Evolutionary conservation across 2,797 vertebrate genomes (phyloP).

Genomic region (Karalla daura): DNA sequence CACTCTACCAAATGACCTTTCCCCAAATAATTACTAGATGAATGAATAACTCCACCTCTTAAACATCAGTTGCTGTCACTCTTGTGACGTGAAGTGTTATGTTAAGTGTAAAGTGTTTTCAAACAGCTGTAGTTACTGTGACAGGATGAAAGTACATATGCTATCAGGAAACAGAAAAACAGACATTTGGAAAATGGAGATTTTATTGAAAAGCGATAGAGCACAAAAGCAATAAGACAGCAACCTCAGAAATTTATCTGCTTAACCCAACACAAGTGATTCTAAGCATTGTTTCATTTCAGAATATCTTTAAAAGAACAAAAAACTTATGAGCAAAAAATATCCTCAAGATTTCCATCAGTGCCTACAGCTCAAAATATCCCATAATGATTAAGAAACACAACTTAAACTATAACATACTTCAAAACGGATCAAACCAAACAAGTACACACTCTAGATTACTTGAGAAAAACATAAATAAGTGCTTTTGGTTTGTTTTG

Average conservation of each 20-base stretch:
- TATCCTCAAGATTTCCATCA: background rate
- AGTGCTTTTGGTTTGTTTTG: background rate
- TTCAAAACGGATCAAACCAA: background rate
- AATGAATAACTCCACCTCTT: no score
- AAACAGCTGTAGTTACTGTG: background rate
- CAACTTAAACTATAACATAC: background rate
- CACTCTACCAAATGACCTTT: no score
- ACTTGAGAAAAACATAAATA: background rate
- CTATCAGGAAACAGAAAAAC: background rate
- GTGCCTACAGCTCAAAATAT: background rate
- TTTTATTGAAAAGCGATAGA: conserved; percentile 25
- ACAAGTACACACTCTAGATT: background rate
- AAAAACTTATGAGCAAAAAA: background rate
- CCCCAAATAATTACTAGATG: background rate
- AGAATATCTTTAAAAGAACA: background rate
- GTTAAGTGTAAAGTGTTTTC: background rate
- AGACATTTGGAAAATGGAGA: background rate
- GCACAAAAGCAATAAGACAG: background rate
- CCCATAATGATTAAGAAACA: no score
- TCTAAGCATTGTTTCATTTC: background rate
- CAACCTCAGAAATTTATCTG: background rate
- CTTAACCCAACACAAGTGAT: background rate
- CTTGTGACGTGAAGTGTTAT: background rate
- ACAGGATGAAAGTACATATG: background rate
- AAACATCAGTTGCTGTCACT: no score